Evolutionary conservation across 2,113 vertebrate genomes (phyloP), one percentile per base, ranked within the genome.

Genomic region (Anser brachyrhynchus): DNA sequence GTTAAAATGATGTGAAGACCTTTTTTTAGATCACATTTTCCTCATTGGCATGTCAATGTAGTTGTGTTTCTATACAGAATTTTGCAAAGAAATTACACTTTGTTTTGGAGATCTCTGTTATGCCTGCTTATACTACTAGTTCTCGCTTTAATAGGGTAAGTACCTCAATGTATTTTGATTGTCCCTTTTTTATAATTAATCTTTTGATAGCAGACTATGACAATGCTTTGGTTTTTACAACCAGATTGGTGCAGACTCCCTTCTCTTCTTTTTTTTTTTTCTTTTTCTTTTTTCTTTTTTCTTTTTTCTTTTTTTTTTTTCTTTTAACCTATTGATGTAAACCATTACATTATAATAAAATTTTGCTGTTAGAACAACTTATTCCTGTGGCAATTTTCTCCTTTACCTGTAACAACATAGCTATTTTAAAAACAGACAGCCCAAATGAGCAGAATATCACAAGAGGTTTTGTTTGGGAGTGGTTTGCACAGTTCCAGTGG

Each of bases 21-120:
- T 82, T 81, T n/a, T 49, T 3, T 61, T 79, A 72, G 16, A 13
- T 73, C 25, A 49, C 28, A 10, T 75, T 72, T 92, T 83, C 29
- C 33, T 92, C 59, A 62, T 8, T 72, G 39, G 16, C 12, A 49
- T 39, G 15, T 4, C 75, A 73, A 80, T 58, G 9, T 31, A 80
- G 15, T 66, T 15, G 13, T 3, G 1, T 76, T 84, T 77, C 55
- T 49, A 6, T 23, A 62, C 9, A 73, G 18, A 0, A 0, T 54
- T 41, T 41, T 78, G 13, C 25, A 74, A 84, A 74, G 66, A 80
- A 83, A 65, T 70, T 49, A 44, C 76, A 29, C 41, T 93, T 84
- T 61, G 1, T 0, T 77, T 85, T 58, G n/a, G 23, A 73, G 28
- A 43, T 39, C 55, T 74, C 4, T 19, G 16, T 71, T 13, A 11